A percentile compares a stretch with the other conserved stretches of the same genome.
Conservation (phyloP, 2,888 invertebrate species). For the Electrophaes corylata region DNA sequence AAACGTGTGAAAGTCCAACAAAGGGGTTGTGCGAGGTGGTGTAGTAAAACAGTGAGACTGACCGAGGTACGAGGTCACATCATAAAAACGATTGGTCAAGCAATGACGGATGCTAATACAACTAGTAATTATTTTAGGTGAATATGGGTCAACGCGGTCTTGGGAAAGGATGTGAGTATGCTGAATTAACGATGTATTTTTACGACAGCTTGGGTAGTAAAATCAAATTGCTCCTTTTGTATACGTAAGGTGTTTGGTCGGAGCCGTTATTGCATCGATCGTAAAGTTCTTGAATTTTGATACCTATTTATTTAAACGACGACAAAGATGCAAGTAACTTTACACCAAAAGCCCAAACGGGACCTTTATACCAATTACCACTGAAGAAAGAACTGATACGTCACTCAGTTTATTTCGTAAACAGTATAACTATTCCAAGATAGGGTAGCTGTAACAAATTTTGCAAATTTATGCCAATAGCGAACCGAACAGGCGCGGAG, state of each 20-base stretch:
- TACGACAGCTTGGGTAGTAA: conserved; percentile 31
- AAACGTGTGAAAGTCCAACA: conserved; percentile 80
- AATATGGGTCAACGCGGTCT: conserved; percentile 75
- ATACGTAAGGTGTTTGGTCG: conserved; percentile 21
- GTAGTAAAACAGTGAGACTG: conserved; percentile 63
- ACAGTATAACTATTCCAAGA: too few species aligned
- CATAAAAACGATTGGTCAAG: conserved; percentile 79
- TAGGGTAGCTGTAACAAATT: not conserved
- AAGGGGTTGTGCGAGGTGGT: conserved; percentile 48
- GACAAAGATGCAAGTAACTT: not conserved
- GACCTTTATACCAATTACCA: not conserved
- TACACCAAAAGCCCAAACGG: not conserved
- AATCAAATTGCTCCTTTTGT: conserved; percentile 32
- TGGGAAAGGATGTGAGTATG: conserved; percentile 72
- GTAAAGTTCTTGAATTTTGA: conserved; percentile 17
- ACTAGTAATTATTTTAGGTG: conserved; percentile 55
- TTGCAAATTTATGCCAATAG: conserved; percentile 30
- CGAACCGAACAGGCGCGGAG: conserved; percentile 41
- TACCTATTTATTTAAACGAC: not conserved
- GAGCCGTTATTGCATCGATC: conserved; percentile 24
- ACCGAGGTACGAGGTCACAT: conserved; percentile 61
- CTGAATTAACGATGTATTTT: conserved; percentile 32
- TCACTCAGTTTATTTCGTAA: too few species aligned
- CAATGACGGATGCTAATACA: conserved; percentile 64
- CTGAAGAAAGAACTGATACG: too few species aligned